Conservation (phyloP, 2,888 invertebrate genomes). For the Cremastobaeus sp. region DNA sequence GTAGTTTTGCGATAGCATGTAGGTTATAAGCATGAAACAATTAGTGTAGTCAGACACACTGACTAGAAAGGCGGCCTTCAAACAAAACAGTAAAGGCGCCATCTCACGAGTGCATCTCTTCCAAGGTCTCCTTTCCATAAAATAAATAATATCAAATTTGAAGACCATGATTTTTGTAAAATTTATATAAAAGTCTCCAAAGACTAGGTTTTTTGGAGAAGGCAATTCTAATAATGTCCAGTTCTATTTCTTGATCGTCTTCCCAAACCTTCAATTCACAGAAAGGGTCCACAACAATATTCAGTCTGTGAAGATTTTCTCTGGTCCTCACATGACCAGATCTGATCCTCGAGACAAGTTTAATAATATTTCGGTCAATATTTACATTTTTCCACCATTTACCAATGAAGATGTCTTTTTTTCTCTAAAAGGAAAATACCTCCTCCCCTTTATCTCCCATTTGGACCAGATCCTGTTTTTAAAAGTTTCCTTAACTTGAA, state of each 20-base stretch:
- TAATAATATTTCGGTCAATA: conserved; percentile 2
- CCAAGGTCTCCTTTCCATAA: too few relatives aligned
- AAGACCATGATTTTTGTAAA: background rate
- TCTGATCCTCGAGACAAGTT: conserved; percentile 8
- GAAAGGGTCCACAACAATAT: too few relatives aligned
- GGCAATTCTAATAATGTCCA: conserved; percentile 5
- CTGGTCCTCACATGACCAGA: conserved; percentile 12
- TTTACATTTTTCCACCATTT: conserved; percentile 17
- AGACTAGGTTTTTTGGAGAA: conserved; percentile 9
- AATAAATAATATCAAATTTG: too few relatives aligned
- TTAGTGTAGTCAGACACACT: too few relatives aligned
- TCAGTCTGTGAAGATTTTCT: conserved; percentile 6
- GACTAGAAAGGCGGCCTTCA: too few relatives aligned
- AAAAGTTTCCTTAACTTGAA: conserved; percentile 2
- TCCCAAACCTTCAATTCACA: background rate
- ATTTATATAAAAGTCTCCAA: conserved; percentile 1
- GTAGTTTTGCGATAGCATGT: too few relatives aligned
- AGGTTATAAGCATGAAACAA: too few relatives aligned
- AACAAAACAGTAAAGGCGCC: too few relatives aligned
- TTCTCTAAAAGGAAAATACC: conserved; percentile 17
- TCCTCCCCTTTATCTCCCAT: conserved; percentile 5
- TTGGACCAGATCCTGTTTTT: conserved; percentile 4
- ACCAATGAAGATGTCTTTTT: conserved; percentile 2
- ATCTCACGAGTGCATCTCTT: too few relatives aligned
- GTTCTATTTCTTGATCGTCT: background rate